Percentiles rank a stretch among this genome's conserved stretches.
Evolutionary conservation across 2,797 vertebrate genomes (phyloP).

Genomic region (Tadarida brasiliensis): DNA sequence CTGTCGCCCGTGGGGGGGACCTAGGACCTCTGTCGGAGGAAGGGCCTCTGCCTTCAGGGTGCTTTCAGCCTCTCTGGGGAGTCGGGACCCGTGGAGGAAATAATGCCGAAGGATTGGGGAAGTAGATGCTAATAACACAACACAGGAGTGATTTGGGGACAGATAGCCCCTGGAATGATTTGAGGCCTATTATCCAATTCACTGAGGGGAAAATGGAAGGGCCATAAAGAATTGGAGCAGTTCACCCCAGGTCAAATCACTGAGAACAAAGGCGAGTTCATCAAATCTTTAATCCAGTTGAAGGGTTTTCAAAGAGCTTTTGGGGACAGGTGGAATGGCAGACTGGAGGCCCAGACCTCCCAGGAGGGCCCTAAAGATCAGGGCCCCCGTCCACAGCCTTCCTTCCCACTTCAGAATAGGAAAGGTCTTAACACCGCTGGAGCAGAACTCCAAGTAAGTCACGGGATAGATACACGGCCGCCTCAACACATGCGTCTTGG

Average conservation of each 20-base stretch:
- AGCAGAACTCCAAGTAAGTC: neutral
- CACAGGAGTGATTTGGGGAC: neutral
- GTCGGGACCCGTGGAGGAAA: neutral
- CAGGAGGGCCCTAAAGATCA: neutral
- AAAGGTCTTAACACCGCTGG: neutral
- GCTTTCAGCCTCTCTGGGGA: neutral
- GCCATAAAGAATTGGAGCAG: constrained; percentile 52
- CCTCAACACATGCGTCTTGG: neutral
- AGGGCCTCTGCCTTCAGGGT: neutral
- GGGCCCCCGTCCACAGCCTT: neutral
- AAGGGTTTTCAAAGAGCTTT: constrained; percentile 77
- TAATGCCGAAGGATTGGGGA: neutral
- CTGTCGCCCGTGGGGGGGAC: neutral
- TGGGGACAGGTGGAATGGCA: constrained; percentile 60
- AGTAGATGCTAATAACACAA: neutral
- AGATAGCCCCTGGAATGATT: constrained; percentile 32
- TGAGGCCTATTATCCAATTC: constrained; percentile 55
- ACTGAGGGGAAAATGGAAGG: constrained; percentile 65
- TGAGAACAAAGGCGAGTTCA: constrained; percentile 76
- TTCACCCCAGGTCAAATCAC: constrained; percentile 69
- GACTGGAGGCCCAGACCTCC: constrained; percentile 51
- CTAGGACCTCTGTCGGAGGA: neutral
- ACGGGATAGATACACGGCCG: no score
- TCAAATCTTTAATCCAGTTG: constrained; percentile 76
- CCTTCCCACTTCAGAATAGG: neutral